Evolutionary conservation across 2,113 vertebrate genomes (phyloP).

Genomic region (Brienomyrus brachyistius): DNA sequence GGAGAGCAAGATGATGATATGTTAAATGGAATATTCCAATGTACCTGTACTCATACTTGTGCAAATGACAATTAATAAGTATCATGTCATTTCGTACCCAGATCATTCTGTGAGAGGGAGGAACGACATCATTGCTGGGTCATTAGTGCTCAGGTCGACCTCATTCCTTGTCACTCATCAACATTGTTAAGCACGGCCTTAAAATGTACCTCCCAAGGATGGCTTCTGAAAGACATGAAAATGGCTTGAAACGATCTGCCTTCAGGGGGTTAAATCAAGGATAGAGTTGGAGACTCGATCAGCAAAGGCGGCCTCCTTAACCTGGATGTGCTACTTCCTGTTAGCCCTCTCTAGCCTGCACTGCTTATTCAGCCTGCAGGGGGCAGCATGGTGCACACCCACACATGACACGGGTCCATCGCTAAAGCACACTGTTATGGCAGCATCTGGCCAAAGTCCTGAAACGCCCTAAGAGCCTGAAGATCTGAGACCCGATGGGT

Average conservation of each 20-base stretch:
- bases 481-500: background rate
- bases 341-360: background rate
- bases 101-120: background rate
- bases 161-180: background rate
- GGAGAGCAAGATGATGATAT: background rate
- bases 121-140: background rate
- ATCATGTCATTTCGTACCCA: background rate
- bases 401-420: background rate
- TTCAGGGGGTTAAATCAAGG: background rate
- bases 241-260: background rate
- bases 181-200: background rate
- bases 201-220: background rate
- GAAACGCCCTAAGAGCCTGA: background rate
- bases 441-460: background rate
- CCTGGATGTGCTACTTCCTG: background rate
- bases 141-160: background rate
- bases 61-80: background rate
- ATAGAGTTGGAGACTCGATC: background rate
- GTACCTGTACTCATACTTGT: background rate
- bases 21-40: background rate
- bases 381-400: background rate
- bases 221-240: background rate
- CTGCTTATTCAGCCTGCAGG: background rate
- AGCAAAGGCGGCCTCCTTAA: background rate
- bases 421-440: background rate